Evolutionary conservation across 2,113 vertebrate genomes (phyloP).

Genomic region (Rhizomys pruinosus): DNA sequence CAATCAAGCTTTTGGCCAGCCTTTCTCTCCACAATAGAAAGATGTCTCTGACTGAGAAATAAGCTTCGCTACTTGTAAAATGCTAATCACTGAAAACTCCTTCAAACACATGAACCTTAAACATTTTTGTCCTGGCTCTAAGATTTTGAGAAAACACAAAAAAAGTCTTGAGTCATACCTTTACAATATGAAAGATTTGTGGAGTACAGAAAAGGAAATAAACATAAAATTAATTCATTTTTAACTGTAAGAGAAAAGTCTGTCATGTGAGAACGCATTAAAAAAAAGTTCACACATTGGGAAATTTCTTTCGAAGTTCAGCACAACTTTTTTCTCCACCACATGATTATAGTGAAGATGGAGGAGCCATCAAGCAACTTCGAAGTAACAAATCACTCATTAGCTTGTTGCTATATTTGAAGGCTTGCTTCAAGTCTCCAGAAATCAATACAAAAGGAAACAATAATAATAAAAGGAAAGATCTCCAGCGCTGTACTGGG

Average conservation of each 20-base stretch:
- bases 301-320: constrained; percentile 56
- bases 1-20: background rate
- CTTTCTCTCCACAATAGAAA: background rate
- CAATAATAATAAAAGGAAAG: constrained; percentile 77
- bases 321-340: background rate
- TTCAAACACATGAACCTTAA: background rate
- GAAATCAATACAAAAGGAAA: constrained; percentile 58
- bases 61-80: background rate
- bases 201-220: background rate
- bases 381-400: constrained; percentile 45
- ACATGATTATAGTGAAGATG: background rate
- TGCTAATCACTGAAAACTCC: background rate
- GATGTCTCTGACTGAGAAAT: background rate
- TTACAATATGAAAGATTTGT: background rate
- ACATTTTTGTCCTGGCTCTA: background rate
- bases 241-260: background rate
- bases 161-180: constrained; percentile 13
- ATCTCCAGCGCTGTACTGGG: constrained; percentile 70
- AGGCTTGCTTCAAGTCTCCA: background rate
- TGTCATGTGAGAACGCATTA: background rate
- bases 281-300: background rate
- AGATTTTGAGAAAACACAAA: background rate
- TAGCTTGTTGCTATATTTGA: background rate
- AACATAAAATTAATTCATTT: background rate
- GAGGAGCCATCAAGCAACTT: background rate